phyloP scores from a whole-genome alignment of 2,113 vertebrate genomes.

The Thinocorus orbignyianus region DNA sequence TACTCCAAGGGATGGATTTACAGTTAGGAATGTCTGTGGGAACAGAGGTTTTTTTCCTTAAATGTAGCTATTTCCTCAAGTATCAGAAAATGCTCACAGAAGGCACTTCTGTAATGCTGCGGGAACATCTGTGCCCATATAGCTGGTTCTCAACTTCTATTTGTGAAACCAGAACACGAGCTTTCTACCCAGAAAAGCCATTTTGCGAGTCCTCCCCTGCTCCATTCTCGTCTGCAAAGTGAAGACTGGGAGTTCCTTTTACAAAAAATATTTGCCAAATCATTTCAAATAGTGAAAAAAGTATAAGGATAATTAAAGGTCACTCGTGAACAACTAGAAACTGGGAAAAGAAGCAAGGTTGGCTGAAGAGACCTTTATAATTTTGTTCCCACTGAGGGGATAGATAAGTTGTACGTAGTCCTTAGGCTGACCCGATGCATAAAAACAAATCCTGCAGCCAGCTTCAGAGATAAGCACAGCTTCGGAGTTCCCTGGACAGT shows the following conservation, averaged over 20 bases:
- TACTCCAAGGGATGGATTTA: background rate
- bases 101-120: background rate
- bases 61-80: background rate
- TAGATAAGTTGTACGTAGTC: background rate
- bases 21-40: background rate
- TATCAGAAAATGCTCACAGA: background rate
- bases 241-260: background rate
- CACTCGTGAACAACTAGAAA: background rate
- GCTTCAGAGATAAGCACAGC: conserved; percentile 4
- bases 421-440: background rate
- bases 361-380: background rate
- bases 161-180: background rate
- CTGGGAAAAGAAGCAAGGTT: background rate
- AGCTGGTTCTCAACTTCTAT: background rate
- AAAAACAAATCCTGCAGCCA: conserved; percentile 24
- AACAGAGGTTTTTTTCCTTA: background rate
- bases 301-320: background rate
- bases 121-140: background rate
- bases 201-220: background rate
- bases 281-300: background rate
- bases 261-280: background rate
- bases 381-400: background rate
- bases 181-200: background rate
- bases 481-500: conserved; percentile 24
- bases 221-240: background rate